A percentile compares a stretch with the other conserved stretches of the same genome.
phyloP scores from a whole-genome alignment of 2,888 invertebrate genomes.

The Augochlorella aurata region DNA sequence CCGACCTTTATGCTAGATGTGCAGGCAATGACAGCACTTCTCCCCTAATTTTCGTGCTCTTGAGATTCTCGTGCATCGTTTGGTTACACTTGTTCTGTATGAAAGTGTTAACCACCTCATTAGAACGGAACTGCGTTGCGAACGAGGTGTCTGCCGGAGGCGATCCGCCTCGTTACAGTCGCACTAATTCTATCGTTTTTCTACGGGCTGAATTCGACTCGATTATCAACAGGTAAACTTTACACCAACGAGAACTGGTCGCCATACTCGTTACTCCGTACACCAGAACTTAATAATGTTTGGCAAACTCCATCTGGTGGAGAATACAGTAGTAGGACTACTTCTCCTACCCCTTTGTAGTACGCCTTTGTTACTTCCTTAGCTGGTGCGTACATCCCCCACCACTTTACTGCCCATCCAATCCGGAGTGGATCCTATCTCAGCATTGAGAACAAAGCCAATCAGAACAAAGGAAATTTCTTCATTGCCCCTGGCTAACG shows the following conservation, averaged over 20 bases:
- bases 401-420: too few species aligned
- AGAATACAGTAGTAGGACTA: too few species aligned
- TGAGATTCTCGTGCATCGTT: slow-evolving; percentile 60
- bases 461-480: too few species aligned
- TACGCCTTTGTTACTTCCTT: too few species aligned
- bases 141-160: slow-evolving; percentile 29
- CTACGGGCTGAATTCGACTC: slow-evolving; percentile 38
- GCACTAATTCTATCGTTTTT: slow-evolving; percentile 34
- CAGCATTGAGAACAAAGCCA: too few species aligned
- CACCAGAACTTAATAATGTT: slow-evolving; percentile 50
- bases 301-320: slow-evolving; percentile 42
- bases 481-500: too few species aligned
- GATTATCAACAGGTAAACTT: slow-evolving; percentile 73
- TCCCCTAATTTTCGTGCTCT: slow-evolving; percentile 54
- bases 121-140: slow-evolving; percentile 38
- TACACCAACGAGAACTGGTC: slow-evolving; percentile 65
- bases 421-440: too few species aligned
- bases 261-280: slow-evolving; percentile 66
- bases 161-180: slow-evolving; percentile 32
- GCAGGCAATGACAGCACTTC: slow-evolving; percentile 56
- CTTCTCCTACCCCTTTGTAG: too few species aligned
- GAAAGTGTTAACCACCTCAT: slow-evolving; percentile 62
- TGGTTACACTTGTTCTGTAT: slow-evolving; percentile 64
- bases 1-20: slow-evolving; percentile 48
- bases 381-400: too few species aligned